Conservation (phyloP, 92 coral and sea anemone genomes). For the Parazoanthus darwini region DNA sequence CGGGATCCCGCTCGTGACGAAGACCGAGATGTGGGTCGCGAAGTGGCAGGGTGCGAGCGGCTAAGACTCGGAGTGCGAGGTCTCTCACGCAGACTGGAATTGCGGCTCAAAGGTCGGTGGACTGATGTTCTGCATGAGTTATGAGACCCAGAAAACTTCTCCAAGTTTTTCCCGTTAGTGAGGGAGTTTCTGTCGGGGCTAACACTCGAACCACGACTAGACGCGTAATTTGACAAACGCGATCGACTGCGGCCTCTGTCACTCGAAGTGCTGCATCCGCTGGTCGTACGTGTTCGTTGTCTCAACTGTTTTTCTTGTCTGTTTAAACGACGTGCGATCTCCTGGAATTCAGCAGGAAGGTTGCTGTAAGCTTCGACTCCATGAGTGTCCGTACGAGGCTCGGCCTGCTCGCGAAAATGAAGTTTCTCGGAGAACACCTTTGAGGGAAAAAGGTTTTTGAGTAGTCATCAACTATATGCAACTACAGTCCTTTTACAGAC, state of each 20-base stretch:
- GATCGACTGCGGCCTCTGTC: slow-evolving; percentile 71
- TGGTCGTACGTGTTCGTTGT: slow-evolving; percentile 43
- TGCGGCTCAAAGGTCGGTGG: slow-evolving; percentile 64
- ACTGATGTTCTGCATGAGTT: slow-evolving; percentile 54
- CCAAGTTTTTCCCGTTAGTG: slow-evolving; percentile 46
- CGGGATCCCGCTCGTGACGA: slow-evolving; percentile 75
- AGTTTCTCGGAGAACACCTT: slow-evolving; percentile 55
- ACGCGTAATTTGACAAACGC: slow-evolving; percentile 67
- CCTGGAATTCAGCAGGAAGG: slow-evolving; percentile 93
- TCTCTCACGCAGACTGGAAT: slow-evolving; percentile 78
- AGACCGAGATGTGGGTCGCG: slow-evolving; percentile 77
- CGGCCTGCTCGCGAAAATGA: slow-evolving; percentile 60
- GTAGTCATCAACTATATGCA: background rate
- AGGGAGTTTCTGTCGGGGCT: slow-evolving; percentile 65
- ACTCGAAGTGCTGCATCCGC: slow-evolving; percentile 59
- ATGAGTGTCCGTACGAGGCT: slow-evolving; percentile 83
- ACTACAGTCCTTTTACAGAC: background rate
- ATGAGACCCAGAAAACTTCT: slow-evolving; percentile 54
- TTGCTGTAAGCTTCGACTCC: slow-evolving; percentile 84
- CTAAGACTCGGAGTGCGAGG: slow-evolving; percentile 89
- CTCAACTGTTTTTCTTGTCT: slow-evolving; percentile 78
- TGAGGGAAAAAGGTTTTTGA: background rate
- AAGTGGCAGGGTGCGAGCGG: slow-evolving; percentile 94
- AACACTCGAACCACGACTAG: slow-evolving; percentile 71
- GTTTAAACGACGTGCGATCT: slow-evolving; percentile 92